Evolutionary conservation across 2,888 invertebrate genomes (phyloP).

Genomic region (Philonicus albiceps): DNA sequence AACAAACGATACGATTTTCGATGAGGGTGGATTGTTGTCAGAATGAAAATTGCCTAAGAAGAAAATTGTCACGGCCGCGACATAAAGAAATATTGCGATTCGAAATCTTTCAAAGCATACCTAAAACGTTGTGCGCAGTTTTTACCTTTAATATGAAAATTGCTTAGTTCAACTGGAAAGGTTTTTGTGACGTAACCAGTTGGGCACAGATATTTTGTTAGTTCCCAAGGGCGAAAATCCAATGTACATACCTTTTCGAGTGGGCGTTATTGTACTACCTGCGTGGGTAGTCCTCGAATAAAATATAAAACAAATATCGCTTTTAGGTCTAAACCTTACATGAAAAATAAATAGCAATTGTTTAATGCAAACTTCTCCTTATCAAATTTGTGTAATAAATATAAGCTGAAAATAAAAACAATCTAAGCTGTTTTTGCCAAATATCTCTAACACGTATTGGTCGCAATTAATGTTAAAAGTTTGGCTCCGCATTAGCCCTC

Average conservation of each 20-base stretch:
- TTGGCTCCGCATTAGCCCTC: no score
- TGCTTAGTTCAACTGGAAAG: not conserved
- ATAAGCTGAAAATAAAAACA: no score
- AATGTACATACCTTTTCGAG: not conserved
- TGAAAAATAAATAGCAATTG: no score
- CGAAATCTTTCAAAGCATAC: not conserved
- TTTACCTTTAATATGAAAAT: not conserved
- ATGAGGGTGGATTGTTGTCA: constrained; percentile 9
- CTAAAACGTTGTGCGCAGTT: not conserved
- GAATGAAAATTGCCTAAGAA: not conserved
- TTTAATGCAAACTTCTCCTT: no score
- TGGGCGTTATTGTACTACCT: not conserved
- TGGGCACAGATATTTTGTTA: not conserved
- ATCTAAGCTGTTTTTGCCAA: no score
- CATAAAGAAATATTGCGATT: not conserved
- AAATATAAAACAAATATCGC: not conserved
- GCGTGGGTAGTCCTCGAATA: not conserved
- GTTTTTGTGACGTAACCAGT: not conserved
- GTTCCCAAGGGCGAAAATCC: not conserved
- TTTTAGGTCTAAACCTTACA: no score
- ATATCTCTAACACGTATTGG: no score
- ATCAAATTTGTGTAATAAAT: no score
- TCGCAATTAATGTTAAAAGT: no score
- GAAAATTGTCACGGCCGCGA: not conserved
- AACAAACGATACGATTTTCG: constrained; percentile 4